These are phyloP conservation scores for Carollia perspicillata DNA, from an alignment of 2,113 vertebrate species.

Conservation along the genomic window DNA sequence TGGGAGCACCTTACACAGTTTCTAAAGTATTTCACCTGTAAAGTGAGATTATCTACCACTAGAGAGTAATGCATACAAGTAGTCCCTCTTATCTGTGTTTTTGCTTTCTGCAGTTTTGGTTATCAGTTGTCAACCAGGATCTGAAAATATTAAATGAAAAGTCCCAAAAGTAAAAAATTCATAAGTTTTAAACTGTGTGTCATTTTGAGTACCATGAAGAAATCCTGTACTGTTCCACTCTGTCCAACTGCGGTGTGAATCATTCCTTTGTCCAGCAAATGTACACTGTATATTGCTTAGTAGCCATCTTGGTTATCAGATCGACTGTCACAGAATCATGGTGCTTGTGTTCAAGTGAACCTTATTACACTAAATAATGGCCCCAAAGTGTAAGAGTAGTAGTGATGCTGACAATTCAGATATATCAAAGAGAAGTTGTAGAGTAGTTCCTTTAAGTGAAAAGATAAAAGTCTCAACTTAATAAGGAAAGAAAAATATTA, in stretches of 20 bases:
- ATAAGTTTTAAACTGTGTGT: not conserved
- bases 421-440: not conserved
- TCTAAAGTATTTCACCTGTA: conserved; percentile 21
- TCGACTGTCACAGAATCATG: not conserved
- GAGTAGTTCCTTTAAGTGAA: not conserved
- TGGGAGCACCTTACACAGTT: not conserved
- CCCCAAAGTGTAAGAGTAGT: not conserved
- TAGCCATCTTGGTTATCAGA: not conserved
- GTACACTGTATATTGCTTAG: not conserved
- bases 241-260: not conserved
- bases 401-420: not conserved
- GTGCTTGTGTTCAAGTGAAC: not conserved
- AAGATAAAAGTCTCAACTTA: not conserved
- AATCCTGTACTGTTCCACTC: not conserved
- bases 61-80: not conserved
- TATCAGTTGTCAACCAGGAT: not conserved
- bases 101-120: not conserved
- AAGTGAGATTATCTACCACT: conserved; percentile 14
- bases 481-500: not conserved
- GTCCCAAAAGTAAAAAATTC: not conserved
- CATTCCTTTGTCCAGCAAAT: not conserved
- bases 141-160: not conserved
- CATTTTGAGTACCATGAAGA: not conserved
- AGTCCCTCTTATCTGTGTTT: not conserved
- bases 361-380: not conserved